Conservation (phyloP, 2,888 invertebrate species). For the Perizoma affinitatum region DNA sequence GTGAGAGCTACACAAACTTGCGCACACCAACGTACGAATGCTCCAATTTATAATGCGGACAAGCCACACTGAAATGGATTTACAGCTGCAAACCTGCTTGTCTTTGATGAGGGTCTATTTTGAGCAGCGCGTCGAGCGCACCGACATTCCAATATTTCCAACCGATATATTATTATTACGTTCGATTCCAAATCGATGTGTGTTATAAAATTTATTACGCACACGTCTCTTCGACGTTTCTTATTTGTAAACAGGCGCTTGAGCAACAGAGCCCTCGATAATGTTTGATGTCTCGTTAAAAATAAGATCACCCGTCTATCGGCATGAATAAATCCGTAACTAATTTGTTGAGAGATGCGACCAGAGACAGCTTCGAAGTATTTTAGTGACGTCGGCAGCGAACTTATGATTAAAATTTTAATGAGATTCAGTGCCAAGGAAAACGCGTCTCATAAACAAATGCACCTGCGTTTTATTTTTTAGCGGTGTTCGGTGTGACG, state of each 20-base stretch:
- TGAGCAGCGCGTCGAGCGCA: slow-evolving; percentile 77
- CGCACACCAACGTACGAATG: slow-evolving; percentile 51
- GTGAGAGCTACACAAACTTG: slow-evolving; percentile 48
- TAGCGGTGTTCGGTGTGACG: slow-evolving; percentile 39
- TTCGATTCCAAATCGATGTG: slow-evolving; percentile 78
- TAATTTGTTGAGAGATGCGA: slow-evolving; percentile 79
- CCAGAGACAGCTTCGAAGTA: slow-evolving; percentile 70
- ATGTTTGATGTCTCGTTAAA: slow-evolving; percentile 83
- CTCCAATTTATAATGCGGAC: slow-evolving; percentile 82
- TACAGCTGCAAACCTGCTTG: slow-evolving; percentile 83
- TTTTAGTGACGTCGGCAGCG: slow-evolving; percentile 60
- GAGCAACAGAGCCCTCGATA: slow-evolving; percentile 74
- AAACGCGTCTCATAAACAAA: slow-evolving; percentile 43
- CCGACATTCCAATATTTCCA: slow-evolving; percentile 81
- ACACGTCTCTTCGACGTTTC: slow-evolving; percentile 77
- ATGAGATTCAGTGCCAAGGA: slow-evolving; percentile 64
- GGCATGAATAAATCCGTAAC: slow-evolving; percentile 76
- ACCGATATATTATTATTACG: slow-evolving; percentile 83
- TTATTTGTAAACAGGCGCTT: slow-evolving; percentile 81
- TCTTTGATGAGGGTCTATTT: slow-evolving; percentile 84
- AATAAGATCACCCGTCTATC: slow-evolving; percentile 77
- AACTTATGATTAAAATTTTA: slow-evolving; percentile 74
- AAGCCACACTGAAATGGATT: slow-evolving; percentile 83
- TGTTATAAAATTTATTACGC: slow-evolving; percentile 83
- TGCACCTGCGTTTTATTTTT: slow-evolving; percentile 41